Percentiles rank a stretch among this genome's conserved stretches.
phyloP scores from a whole-genome alignment of 2,113 vertebrate genomes.

The Mus spicilegus region DNA sequence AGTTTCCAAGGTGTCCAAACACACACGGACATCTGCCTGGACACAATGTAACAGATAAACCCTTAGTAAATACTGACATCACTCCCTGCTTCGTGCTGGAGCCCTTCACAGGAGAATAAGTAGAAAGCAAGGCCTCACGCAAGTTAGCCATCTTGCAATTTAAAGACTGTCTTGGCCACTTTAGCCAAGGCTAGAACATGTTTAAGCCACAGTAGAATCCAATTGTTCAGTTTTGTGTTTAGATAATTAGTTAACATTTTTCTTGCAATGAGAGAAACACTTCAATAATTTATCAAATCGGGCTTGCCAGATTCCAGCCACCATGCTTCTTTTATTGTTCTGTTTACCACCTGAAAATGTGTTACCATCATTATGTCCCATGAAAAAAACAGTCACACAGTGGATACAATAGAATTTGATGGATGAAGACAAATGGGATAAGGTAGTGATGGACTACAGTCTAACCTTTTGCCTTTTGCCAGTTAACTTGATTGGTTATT shows the following conservation, averaged over 20 bases:
- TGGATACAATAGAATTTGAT: background rate
- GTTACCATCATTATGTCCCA: background rate
- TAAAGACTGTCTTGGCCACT: background rate
- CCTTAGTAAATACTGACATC: background rate
- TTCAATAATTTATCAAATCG: background rate
- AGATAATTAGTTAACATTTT: slow-evolving; percentile 17
- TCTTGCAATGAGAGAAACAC: background rate
- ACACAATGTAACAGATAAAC: slow-evolving; percentile 49
- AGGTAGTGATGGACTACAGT: background rate
- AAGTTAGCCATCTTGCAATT: background rate
- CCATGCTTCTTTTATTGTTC: background rate
- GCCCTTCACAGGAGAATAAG: background rate
- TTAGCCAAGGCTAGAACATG: background rate
- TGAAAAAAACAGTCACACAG: background rate
- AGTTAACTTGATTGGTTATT: slow-evolving; percentile 32
- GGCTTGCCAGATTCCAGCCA: background rate
- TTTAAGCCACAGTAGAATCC: background rate
- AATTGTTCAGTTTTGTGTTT: background rate
- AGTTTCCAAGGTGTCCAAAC: slow-evolving; percentile 42
- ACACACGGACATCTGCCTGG: slow-evolving; percentile 37
- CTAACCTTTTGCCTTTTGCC: slow-evolving; percentile 9
- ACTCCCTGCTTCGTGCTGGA: background rate
- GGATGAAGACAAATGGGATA: background rate
- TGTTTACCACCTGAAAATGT: background rate
- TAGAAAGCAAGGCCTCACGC: background rate